phyloP scores from a whole-genome alignment of 2,113 vertebrate genomes.

The Macrotis lagotis region DNA sequence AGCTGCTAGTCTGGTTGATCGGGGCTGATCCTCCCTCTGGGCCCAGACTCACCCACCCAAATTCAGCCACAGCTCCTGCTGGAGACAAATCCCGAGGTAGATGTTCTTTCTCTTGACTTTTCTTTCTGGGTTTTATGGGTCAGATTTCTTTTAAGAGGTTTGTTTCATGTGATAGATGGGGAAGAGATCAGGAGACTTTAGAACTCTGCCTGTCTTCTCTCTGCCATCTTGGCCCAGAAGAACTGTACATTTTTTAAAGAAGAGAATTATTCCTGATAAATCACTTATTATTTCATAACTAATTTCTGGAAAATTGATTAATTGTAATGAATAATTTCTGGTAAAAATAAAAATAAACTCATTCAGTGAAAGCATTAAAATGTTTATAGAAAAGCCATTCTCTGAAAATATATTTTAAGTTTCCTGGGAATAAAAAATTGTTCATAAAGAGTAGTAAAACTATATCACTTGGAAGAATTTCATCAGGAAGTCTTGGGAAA shows the following conservation, averaged over 20 bases:
- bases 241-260: not conserved
- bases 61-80: too few species aligned
- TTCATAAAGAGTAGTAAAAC: not conserved
- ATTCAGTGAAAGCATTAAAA: not conserved
- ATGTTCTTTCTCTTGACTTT: too few species aligned
- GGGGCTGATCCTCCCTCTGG: too few species aligned
- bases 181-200: too few species aligned
- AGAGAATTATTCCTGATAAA: not conserved
- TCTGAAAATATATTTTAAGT: not conserved
- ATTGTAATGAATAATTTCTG: not conserved
- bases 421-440: not conserved
- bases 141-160: too few species aligned
- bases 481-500: not conserved
- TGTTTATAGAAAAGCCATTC: not conserved
- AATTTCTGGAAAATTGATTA: not conserved
- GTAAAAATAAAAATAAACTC: not conserved
- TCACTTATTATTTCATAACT: not conserved
- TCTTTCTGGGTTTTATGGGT: too few species aligned
- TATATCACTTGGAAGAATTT: not conserved
- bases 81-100: too few species aligned
- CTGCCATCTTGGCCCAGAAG: too few species aligned
- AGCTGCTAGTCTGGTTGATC: too few species aligned
- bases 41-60: too few species aligned
- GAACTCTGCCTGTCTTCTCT: too few species aligned
- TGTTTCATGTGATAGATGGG: too few species aligned